Base-by-base conservation (phyloP, 2,888 invertebrate genomes). In the Nomada goodeniana region DNA sequence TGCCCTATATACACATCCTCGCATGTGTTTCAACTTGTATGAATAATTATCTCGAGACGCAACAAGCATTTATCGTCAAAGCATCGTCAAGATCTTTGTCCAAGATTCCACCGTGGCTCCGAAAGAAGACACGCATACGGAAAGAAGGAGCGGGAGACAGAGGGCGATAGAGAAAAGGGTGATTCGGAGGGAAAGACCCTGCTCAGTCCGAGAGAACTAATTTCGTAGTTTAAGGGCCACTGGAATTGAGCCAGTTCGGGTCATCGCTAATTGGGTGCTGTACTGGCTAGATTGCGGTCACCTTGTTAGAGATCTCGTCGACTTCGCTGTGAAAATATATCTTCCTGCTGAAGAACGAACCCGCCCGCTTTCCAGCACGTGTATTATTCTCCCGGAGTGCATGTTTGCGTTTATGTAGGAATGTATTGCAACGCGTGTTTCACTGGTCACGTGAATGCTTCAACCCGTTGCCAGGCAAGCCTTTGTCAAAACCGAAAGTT, bases 251-350 rank as follows among this genome's bases (percentile, higher is more conserved):
- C 83, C 53, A 75, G 84, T 85, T 83, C 82, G 85, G 87, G 84
- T 88, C 87, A 87, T 89, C 82, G 85, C 86, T 91, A 91, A 91
- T 91, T 91, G 89, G 83, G 76, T 83, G 78, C 84, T 83, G 86
- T 85, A 81, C 82, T 68, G 72, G 75, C 78, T 79, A 86, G 84
- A 88, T 90, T 90, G 90, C 88, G 90, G 87, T 84, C 86, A 87
- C 82, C 87, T 88, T 88, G 88, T 90, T 90, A 88, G 87, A 82
- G 79, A 83, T 68, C 80, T 80, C 74, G 73, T 80, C 78, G 77
- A 85, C 80, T 87, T 85, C 60, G 55, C 75, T 57, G 71, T 60
- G 76, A 81, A 84, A 79, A 85, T 83, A 36, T 81, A 80, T 79
- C 82, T 80, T 77, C 73, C 68, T 52, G 59, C 68, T 63, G 68